A percentile compares a stretch with the other conserved stretches of the same genome.
phyloP scores from a whole-genome alignment of 2,797 vertebrate genomes.

The Aphelocoma californica region DNA sequence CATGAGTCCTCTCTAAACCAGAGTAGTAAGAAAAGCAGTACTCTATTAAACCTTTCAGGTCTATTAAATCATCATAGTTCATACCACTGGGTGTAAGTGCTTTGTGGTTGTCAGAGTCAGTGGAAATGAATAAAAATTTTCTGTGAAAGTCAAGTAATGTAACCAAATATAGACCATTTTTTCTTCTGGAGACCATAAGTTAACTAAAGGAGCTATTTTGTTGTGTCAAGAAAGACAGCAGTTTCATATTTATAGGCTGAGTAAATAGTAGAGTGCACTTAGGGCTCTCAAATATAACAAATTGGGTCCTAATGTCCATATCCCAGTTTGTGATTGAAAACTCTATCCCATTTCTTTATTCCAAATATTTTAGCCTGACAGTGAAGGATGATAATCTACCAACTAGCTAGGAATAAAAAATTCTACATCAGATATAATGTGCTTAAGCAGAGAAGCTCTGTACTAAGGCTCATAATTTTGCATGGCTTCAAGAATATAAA shows the following conservation, averaged over 20 bases:
- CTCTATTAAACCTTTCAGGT: not conserved
- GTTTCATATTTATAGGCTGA: constrained; percentile 20
- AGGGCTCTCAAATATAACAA: constrained; percentile 5
- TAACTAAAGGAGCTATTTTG: not conserved
- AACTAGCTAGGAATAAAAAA: not conserved
- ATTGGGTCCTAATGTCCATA: not conserved
- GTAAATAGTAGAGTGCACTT: not conserved
- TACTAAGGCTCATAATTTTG: not conserved
- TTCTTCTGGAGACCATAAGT: not conserved
- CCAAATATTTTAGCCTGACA: not conserved
- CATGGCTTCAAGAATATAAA: not conserved
- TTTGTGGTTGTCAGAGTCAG: not conserved
- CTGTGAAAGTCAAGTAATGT: not conserved
- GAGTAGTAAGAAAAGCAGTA: not conserved
- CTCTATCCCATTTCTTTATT: not conserved
- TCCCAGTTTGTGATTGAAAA: not conserved
- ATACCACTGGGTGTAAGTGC: not conserved
- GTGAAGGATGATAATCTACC: not conserved
- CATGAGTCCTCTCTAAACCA: not conserved
- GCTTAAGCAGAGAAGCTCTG: not conserved
- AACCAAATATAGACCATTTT: not conserved
- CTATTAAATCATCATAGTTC: not conserved
- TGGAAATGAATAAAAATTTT: constrained; percentile 17
- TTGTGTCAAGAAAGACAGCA: not conserved
- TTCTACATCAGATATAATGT: not conserved